phyloP scores from a whole-genome alignment of 2,888 invertebrate genomes.

The Ormyrus nitidulus region DNA sequence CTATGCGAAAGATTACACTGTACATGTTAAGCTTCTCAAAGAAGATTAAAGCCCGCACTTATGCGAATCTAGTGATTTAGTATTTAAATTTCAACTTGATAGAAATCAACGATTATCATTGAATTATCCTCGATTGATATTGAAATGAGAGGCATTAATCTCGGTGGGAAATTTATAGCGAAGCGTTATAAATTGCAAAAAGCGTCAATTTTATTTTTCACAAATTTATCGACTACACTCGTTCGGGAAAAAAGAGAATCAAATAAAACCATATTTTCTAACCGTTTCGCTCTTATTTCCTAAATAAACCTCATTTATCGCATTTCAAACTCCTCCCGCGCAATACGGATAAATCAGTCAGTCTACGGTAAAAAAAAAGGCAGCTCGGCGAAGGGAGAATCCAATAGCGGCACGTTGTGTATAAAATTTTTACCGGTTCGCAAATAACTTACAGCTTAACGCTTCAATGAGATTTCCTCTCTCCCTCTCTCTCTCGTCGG shows the following conservation, averaged over 20 bases:
- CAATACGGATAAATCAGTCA: too few relatives aligned
- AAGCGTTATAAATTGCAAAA: too few relatives aligned
- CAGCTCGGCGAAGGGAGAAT: neutral
- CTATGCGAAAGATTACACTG: too few relatives aligned
- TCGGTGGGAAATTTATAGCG: conserved; percentile 12
- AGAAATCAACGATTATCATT: conserved; percentile 9
- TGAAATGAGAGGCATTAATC: conserved; percentile 2
- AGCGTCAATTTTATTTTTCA: too few relatives aligned
- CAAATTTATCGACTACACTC: too few relatives aligned
- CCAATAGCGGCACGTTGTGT: conserved; percentile 3
- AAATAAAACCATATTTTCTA: too few relatives aligned
- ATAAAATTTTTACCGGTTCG: conserved; percentile 26
- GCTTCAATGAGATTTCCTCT: conserved; percentile 40
- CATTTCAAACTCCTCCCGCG: too few relatives aligned
- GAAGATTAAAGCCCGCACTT: conserved; percentile 24
- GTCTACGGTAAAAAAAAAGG: neutral
- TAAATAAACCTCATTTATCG: too few relatives aligned
- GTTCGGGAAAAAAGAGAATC: too few relatives aligned
- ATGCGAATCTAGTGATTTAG: neutral
- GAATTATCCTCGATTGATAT: conserved; percentile 29
- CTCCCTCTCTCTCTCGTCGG: too few relatives aligned
- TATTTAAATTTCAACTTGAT: conserved; percentile 31
- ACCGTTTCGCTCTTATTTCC: too few relatives aligned
- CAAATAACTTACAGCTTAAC: conserved; percentile 35
- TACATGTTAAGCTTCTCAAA: conserved; percentile 1